These are phyloP conservation scores for Sebastes glaucus DNA, from an alignment of 2,797 vertebrate species.

Conservation along the genomic window DNA sequence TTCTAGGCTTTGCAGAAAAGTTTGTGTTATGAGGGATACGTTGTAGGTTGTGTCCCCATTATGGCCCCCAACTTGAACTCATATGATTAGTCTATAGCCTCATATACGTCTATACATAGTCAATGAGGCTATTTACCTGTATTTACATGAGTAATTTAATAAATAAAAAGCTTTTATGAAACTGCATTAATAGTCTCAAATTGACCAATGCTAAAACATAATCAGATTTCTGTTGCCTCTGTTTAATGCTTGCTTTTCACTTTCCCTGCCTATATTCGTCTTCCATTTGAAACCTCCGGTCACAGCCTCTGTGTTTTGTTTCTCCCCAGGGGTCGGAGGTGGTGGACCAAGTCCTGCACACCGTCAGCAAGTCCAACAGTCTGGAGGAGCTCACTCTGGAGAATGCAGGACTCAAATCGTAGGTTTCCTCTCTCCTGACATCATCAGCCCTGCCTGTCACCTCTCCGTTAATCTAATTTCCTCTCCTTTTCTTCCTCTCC, in stretches of 20 bases:
- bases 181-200: neutral
- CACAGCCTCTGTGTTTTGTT: neutral
- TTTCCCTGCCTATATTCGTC: neutral
- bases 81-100: neutral
- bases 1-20: neutral
- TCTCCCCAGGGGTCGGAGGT: slow-evolving; percentile 89
- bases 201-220: neutral
- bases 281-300: neutral
- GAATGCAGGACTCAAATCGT: slow-evolving; percentile 92
- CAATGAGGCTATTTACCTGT: neutral
- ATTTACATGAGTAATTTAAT: neutral
- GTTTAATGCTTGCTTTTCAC: neutral
- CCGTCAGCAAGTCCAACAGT: slow-evolving; percentile 91
- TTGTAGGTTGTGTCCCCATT: neutral
- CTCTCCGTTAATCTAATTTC: slow-evolving; percentile 33
- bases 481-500: slow-evolving; percentile 6
- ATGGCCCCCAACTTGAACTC: neutral
- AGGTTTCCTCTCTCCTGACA: slow-evolving; percentile 64
- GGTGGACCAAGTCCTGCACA: slow-evolving; percentile 92
- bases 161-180: neutral
- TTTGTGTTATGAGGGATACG: no score
- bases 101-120: neutral
- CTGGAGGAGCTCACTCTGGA: slow-evolving; percentile 93
- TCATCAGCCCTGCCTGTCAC: neutral
- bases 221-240: neutral